phyloP scores from a whole-genome alignment of 2,113 vertebrate species.

The Labrus mixtus region DNA sequence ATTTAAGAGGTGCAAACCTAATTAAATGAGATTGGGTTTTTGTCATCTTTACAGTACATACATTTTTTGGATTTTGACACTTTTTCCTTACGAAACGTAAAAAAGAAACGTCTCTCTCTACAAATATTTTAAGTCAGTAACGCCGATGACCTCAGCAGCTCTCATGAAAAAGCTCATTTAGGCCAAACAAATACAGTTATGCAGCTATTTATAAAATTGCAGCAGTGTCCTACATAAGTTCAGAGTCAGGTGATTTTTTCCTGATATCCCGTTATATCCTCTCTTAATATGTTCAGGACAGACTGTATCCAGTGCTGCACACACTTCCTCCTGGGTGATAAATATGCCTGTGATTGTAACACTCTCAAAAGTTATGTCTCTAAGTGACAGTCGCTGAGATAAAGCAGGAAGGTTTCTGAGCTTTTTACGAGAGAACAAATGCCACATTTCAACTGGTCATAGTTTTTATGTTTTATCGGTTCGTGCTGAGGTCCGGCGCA shows the following conservation, averaged over 20 bases:
- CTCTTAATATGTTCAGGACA: slow-evolving; percentile 49
- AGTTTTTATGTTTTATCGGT: slow-evolving; percentile 39
- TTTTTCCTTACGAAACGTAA: neutral
- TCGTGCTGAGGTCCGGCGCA: slow-evolving; percentile 19
- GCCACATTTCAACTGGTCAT: slow-evolving; percentile 16
- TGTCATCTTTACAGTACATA: too few species aligned
- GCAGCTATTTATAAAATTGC: slow-evolving; percentile 39
- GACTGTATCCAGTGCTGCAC: slow-evolving; percentile 64
- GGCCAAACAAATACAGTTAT: slow-evolving; percentile 20
- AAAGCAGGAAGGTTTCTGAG: slow-evolving; percentile 41
- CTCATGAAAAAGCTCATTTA: slow-evolving; percentile 19
- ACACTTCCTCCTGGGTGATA: slow-evolving; percentile 60
- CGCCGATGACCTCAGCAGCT: neutral
- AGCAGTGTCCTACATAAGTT: slow-evolving; percentile 27
- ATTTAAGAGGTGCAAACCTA: too few species aligned
- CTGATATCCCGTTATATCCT: slow-evolving; percentile 34
- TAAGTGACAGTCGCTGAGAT: slow-evolving; percentile 45
- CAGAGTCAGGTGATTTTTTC: slow-evolving; percentile 22
- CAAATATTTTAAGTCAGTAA: neutral
- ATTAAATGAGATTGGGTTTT: too few species aligned
- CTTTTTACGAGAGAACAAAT: slow-evolving; percentile 22
- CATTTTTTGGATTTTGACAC: neutral
- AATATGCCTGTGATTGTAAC: slow-evolving; percentile 65
- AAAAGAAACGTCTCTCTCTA: too few species aligned
- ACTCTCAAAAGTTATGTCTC: slow-evolving; percentile 50